These are phyloP conservation scores for Hylomyscus alleni DNA, from an alignment of 2,797 vertebrate species.

Conservation along the genomic window DNA sequence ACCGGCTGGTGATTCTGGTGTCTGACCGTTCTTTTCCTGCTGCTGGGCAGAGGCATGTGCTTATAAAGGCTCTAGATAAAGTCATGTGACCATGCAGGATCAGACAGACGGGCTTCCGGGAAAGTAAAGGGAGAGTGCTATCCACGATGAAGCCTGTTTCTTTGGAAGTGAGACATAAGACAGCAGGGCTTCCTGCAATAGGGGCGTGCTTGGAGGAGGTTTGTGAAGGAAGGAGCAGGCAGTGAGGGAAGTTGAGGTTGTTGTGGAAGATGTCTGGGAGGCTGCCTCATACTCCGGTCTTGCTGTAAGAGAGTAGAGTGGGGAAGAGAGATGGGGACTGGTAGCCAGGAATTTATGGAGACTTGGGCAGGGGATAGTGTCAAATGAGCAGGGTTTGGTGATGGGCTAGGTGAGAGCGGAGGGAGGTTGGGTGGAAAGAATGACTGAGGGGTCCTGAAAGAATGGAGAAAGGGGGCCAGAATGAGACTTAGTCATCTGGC, in stretches of 20 bases:
- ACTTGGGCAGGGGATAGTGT: not conserved
- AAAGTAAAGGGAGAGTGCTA: not conserved
- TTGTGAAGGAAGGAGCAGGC: not conserved
- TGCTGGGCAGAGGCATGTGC: not conserved
- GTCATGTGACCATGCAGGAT: not conserved
- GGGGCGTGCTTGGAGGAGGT: not conserved
- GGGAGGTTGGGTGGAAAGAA: not conserved
- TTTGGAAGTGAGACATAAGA: not conserved
- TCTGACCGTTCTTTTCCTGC: conserved; percentile 22
- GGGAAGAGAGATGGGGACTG: not conserved
- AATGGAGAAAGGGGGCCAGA: not conserved
- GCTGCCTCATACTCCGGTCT: not conserved
- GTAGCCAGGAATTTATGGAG: not conserved
- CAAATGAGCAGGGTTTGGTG: not conserved
- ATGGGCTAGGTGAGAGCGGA: not conserved
- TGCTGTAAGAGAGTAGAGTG: not conserved
- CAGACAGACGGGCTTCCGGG: not conserved
- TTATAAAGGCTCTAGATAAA: not conserved
- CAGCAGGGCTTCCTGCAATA: not conserved
- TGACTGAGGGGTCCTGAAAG: not conserved
- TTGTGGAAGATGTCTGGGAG: not conserved
- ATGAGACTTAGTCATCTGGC: not conserved
- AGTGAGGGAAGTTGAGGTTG: not conserved
- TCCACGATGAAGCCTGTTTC: not conserved
- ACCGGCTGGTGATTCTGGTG: not conserved